Evolutionary conservation across 64 coral and sea anemone species (phyloP).

Genomic region (Stylophora pistillata): DNA sequence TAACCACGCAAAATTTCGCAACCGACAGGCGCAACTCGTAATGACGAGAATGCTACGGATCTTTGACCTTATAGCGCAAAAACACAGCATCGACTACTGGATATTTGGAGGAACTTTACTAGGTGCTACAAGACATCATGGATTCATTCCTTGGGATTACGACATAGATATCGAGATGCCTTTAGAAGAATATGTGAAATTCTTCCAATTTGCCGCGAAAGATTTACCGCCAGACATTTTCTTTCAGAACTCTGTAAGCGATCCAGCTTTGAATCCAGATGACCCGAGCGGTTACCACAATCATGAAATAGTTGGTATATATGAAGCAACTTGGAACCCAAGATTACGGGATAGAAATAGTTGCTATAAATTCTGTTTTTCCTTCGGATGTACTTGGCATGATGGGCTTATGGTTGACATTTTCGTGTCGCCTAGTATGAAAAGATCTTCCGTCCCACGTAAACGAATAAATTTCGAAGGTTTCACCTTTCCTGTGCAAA

Average conservation of each 20-base stretch:
- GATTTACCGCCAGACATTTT: conserved; percentile 44
- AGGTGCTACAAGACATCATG: conserved; percentile 45
- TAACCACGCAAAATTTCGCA: neutral
- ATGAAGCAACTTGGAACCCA: conserved; percentile 44
- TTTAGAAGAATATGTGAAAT: conserved; percentile 21
- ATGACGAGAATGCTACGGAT: conserved; percentile 47
- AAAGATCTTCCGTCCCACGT: neutral
- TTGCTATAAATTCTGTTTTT: conserved; percentile 44
- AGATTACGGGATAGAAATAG: conserved; percentile 40
- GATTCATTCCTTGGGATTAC: conserved; percentile 55
- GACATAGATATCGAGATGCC: conserved; percentile 52
- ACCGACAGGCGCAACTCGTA: conserved; percentile 31
- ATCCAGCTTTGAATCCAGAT: neutral
- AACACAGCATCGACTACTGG: conserved; percentile 35
- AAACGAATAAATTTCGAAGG: conserved; percentile 53
- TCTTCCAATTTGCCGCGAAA: neutral
- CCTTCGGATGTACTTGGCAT: conserved; percentile 20
- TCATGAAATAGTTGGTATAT: conserved; percentile 33
- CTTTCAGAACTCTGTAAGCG: conserved; percentile 46
- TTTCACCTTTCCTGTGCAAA: conserved; percentile 42
- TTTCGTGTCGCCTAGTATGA: neutral
- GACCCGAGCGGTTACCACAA: neutral
- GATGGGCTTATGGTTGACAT: conserved; percentile 61
- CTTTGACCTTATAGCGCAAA: conserved; percentile 17
- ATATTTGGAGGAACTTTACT: conserved; percentile 36